phyloP scores from a whole-genome alignment of 1,140 invertebrate species.

The Probaryconus sp. region DNA sequence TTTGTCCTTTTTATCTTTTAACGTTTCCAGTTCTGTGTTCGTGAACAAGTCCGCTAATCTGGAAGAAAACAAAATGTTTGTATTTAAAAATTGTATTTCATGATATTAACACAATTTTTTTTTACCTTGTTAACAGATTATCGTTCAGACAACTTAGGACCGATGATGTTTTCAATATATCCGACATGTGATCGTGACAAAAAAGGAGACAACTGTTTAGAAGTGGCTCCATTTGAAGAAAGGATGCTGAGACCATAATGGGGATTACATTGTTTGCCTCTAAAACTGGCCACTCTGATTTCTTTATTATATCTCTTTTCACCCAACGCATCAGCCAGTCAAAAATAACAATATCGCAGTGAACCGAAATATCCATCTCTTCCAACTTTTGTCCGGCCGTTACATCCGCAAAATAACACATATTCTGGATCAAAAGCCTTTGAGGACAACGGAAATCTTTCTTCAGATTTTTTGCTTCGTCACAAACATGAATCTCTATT shows the following conservation, averaged over 20 bases:
- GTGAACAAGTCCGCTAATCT: constrained; percentile 89
- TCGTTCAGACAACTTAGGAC: constrained; percentile 91
- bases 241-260: constrained; percentile 94
- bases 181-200: constrained; percentile 88
- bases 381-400: constrained; percentile 91
- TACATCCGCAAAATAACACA: constrained; percentile 96
- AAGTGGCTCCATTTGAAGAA: constrained; percentile 84
- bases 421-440: constrained; percentile 90
- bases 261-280: constrained; percentile 92
- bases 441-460: constrained; percentile 93
- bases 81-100: constrained; percentile 3
- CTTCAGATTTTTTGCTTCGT: constrained; percentile 90
- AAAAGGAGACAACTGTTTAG: constrained; percentile 89
- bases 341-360: constrained; percentile 95
- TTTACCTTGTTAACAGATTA: constrained; percentile 83
- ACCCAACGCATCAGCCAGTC: constrained; percentile 99
- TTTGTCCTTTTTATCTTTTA: constrained; percentile 89
- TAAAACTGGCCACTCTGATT: constrained; percentile 84
- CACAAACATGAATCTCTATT: constrained; percentile 92
- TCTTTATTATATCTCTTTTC: constrained; percentile 83
- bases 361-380: constrained; percentile 97
- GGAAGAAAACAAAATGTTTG: constrained; percentile 58
- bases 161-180: constrained; percentile 87
- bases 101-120: background rate
- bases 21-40: constrained; percentile 86